Conservation (phyloP, 2,797 vertebrate species). For the Thaleichthys pacificus region DNA sequence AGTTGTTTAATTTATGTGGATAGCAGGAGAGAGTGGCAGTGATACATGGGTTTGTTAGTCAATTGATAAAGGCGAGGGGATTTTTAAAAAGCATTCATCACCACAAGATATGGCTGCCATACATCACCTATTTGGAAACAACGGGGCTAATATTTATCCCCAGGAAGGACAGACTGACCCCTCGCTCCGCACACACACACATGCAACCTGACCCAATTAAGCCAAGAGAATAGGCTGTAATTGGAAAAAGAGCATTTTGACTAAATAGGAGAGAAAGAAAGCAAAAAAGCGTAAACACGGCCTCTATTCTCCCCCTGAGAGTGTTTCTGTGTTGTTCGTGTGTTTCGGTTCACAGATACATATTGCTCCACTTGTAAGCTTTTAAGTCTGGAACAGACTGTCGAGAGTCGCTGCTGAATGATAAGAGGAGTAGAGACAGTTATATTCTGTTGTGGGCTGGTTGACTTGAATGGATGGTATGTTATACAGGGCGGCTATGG, state of each 20-base stretch:
- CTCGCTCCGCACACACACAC: constrained; percentile 18
- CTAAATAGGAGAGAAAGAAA: constrained; percentile 28
- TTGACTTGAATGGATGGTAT: constrained; percentile 17
- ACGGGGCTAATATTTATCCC: constrained; percentile 83
- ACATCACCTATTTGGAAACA: constrained; percentile 92
- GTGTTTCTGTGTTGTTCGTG: constrained; percentile 33
- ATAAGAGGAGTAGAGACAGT: constrained; percentile 12
- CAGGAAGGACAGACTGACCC: constrained; percentile 76
- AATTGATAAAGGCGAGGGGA: constrained; percentile 98
- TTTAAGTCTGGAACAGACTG: constrained; percentile 48
- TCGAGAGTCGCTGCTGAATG: constrained; percentile 44
- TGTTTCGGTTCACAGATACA: constrained; percentile 18
- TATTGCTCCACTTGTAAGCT: constrained; percentile 37
- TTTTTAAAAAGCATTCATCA: constrained; percentile 97
- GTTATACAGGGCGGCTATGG: not conserved
- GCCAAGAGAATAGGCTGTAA: constrained; percentile 62
- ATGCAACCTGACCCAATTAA: constrained; percentile 72
- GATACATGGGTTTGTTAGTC: constrained; percentile 96
- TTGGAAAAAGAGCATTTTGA: constrained; percentile 40
- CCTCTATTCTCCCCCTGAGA: constrained; percentile 29
- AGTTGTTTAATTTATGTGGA: constrained; percentile 90
- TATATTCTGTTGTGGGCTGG: not conserved
- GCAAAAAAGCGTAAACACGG: constrained; percentile 32
- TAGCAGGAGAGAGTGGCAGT: constrained; percentile 89
- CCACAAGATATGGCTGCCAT: constrained; percentile 87